phyloP scores from a whole-genome alignment of 2,888 invertebrate species.

The Asteroscopus sphinx region DNA sequence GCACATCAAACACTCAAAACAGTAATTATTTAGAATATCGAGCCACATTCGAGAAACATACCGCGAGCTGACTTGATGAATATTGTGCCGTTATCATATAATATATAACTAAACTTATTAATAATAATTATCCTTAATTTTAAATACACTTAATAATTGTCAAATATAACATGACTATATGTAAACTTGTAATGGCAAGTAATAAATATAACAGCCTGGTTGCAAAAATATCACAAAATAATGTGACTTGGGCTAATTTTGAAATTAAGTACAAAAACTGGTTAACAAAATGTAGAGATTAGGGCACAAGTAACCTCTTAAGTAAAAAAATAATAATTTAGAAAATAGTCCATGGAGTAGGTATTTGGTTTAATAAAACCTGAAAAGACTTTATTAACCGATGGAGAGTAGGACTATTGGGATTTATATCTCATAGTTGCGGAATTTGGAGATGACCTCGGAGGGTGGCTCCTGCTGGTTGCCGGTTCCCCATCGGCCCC shows the following conservation, averaged over 20 bases:
- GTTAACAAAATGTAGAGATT: constrained; percentile 62
- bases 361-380: constrained; percentile 34
- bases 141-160: constrained; percentile 64
- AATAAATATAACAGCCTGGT: constrained; percentile 64
- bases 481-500: constrained; percentile 91
- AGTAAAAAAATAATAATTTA: constrained; percentile 48
- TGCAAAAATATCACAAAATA: constrained; percentile 51
- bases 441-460: constrained; percentile 96
- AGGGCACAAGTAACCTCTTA: constrained; percentile 78
- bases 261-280: constrained; percentile 55
- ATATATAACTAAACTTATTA: constrained; percentile 70
- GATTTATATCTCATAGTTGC: constrained; percentile 97
- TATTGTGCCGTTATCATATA: constrained; percentile 79
- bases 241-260: constrained; percentile 31
- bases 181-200: constrained; percentile 71
- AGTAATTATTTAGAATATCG: constrained; percentile 73
- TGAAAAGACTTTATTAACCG: constrained; percentile 28
- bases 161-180: constrained; percentile 64
- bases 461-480: constrained; percentile 93
- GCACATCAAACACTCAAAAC: constrained; percentile 76
- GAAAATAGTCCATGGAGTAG: constrained; percentile 46
- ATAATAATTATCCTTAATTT: constrained; percentile 62
- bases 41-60: constrained; percentile 85
- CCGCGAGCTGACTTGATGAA: constrained; percentile 89
- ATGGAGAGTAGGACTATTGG: constrained; percentile 26